Evolutionary conservation across 2,888 invertebrate species (phyloP), one percentile per base, ranked within the genome.

Genomic region (Leucoma salicis): DNA sequence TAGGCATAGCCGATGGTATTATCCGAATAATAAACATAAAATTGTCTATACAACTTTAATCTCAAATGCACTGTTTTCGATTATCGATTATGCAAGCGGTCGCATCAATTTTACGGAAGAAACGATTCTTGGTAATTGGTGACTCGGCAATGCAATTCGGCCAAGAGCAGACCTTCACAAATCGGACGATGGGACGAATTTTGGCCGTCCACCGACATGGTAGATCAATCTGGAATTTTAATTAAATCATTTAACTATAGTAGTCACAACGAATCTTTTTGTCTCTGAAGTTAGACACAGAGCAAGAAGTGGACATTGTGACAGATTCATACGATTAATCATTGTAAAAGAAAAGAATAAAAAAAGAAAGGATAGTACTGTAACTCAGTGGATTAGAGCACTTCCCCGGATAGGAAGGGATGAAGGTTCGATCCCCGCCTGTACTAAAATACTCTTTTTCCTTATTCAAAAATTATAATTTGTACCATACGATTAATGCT

Each of bases 61-160:
- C 15, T 4, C 31, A 31, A 48, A 39, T 39, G 44, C 39, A 36
- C 44, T 31, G 27, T 18, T 39, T 36, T 36, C 42, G 21, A 33
- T 35, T 24, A 36, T 63, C 49, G 57, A 65, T 83, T 78, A 75
- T 66, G 65, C 53, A 82, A 82, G 49, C 56, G 55, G 49, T 67
- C 49, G 68, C 64, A 74, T 74, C 68, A 76, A 81, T 83, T 83
- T 77, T 78, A 74, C 80, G 77, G 79, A 77, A 74, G 69, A 79
- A 75, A 75, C 78, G 68, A 76, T 78, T 78, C 67, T 58, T 54
- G 49, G 64, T 74, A 76, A 79, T 75, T 71, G 69, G 63, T 66
- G 59, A 71, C 49, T 66, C 63, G 64, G 60, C 71, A 71, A 74
- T 68, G 74, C 66, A 78, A 77, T 66, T 74, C 70, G 77, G 75